These are phyloP conservation scores for Sebastes jordani DNA, from an alignment of 2,797 vertebrate species.

Conservation along the genomic window DNA sequence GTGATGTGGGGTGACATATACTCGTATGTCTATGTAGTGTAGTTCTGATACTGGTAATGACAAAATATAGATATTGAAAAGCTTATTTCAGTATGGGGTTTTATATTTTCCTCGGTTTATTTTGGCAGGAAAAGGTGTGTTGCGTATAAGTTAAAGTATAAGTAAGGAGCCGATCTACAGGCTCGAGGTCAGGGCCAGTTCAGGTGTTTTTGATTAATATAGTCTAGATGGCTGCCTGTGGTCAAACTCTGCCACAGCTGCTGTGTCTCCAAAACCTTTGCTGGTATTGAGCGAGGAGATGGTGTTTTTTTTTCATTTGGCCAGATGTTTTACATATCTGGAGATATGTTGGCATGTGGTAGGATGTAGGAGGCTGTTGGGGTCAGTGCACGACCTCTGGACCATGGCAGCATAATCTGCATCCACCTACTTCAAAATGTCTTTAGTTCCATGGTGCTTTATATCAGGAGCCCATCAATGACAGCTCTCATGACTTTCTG, in stretches of 20 bases:
- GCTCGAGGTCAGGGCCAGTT: not conserved
- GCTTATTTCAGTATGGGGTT: too few relatives aligned
- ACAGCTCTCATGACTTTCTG: too few relatives aligned
- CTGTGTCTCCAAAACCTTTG: not conserved
- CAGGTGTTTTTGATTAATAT: not conserved
- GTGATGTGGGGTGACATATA: too few relatives aligned
- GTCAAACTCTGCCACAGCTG: not conserved
- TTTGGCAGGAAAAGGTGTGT: not conserved
- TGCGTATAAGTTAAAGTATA: too few relatives aligned
- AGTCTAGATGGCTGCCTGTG: not conserved
- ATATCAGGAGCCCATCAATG: too few relatives aligned
- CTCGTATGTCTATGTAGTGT: too few relatives aligned
- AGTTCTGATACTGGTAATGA: too few relatives aligned
- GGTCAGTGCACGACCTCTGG: not conserved
- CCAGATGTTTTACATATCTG: not conserved
- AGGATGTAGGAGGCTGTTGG: not conserved
- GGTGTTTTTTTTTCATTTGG: not conserved
- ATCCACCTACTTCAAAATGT: too few relatives aligned
- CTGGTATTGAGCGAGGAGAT: not conserved
- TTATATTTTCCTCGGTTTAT: too few relatives aligned
- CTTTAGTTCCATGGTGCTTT: too few relatives aligned
- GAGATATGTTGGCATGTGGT: not conserved
- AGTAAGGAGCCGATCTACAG: too few relatives aligned
- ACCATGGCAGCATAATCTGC: not conserved
- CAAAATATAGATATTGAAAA: too few relatives aligned